These are phyloP conservation scores for Nemotelus nigrinus DNA, from an alignment of 2,888 invertebrate genomes.

Conservation along the genomic window DNA sequence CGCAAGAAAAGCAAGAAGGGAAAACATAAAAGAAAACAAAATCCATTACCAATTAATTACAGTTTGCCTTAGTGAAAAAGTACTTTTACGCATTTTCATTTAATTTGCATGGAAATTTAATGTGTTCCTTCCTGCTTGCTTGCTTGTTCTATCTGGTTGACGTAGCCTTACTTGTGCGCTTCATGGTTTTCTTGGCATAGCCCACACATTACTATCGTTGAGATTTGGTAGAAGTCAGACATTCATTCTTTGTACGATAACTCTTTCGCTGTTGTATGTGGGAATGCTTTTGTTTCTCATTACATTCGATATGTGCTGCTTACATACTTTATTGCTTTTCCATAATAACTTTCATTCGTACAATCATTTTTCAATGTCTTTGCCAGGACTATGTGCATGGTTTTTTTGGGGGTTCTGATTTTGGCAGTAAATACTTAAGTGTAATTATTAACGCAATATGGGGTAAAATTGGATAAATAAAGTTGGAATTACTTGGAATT, in stretches of 20 bases:
- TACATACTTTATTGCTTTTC: background rate
- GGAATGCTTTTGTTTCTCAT: background rate
- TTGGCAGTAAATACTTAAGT: too few relatives aligned
- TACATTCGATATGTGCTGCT: background rate
- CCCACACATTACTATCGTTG: background rate
- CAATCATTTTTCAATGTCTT: background rate
- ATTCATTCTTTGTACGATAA: background rate
- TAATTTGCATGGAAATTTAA: conserved; percentile 36
- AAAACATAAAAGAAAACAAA: conserved; percentile 15
- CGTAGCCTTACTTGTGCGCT: background rate
- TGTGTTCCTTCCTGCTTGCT: background rate
- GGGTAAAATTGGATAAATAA: too few relatives aligned
- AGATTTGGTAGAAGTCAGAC: background rate
- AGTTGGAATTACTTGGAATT: too few relatives aligned
- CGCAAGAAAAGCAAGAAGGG: background rate
- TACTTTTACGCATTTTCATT: conserved; percentile 1
- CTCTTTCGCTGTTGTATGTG: background rate
- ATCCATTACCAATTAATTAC: conserved; percentile 42
- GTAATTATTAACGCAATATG: too few relatives aligned
- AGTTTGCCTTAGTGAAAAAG: background rate
- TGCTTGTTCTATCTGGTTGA: background rate
- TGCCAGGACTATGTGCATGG: background rate
- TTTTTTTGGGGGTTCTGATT: too few relatives aligned
- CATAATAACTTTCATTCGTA: background rate
- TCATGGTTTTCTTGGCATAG: background rate